Conservation (phyloP, 2,888 invertebrate species). For the Cephus runcator region DNA sequence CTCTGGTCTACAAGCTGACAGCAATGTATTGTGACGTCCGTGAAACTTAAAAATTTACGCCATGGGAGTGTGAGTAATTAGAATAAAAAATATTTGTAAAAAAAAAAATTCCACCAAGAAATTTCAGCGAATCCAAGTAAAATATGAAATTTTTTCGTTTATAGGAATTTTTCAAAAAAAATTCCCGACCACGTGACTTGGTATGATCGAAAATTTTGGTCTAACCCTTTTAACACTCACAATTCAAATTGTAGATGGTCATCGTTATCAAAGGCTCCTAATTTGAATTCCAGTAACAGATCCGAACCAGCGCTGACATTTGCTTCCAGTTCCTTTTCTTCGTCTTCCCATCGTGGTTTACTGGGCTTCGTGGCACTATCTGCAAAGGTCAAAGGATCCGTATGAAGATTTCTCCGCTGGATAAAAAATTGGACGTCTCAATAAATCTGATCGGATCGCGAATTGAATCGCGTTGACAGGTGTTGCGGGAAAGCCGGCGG, state of each 20-base stretch:
- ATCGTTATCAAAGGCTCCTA: constrained; percentile 41
- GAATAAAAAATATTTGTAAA: not conserved
- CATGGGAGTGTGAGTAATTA: not conserved
- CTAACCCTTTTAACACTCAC: constrained; percentile 41
- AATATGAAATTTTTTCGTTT: too few species aligned
- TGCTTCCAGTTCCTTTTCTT: constrained; percentile 44
- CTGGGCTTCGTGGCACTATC: constrained; percentile 18
- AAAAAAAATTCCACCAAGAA: not conserved
- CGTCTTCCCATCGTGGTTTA: constrained; percentile 53
- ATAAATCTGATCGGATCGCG: not conserved
- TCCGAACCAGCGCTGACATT: constrained; percentile 49
- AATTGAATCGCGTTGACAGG: constrained; percentile 14
- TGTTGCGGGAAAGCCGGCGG: constrained; percentile 5
- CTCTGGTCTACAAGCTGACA: not conserved
- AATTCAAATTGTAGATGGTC: constrained; percentile 51
- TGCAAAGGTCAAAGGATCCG: not conserved
- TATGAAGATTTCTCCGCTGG: not conserved
- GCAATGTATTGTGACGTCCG: not conserved
- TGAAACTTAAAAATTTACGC: not conserved
- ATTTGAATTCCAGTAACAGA: constrained; percentile 48
- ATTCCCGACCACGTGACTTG: too few species aligned
- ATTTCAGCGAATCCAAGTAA: not conserved
- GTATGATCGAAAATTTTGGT: too few species aligned
- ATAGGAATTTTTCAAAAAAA: too few species aligned
- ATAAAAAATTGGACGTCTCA: not conserved